Evolutionary conservation across 2,113 vertebrate genomes (phyloP).

Genomic region (Sceloporus tristichus): DNA sequence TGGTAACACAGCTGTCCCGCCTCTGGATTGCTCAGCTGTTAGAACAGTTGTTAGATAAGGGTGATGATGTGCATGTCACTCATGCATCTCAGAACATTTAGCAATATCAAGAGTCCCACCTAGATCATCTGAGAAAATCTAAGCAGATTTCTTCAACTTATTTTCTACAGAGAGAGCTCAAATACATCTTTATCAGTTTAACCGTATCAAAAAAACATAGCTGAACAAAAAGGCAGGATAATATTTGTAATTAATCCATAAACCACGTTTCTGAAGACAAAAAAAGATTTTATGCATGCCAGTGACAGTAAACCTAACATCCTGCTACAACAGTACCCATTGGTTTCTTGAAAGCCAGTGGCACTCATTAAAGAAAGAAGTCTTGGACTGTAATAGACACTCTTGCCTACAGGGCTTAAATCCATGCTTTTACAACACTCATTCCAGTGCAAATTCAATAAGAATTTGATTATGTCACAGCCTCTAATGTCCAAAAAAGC

Average conservation of each 20-base stretch:
- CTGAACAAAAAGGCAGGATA: not conserved
- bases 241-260: not conserved
- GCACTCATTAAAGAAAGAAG: conserved; percentile 5
- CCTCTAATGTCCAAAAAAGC: not conserved
- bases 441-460: not conserved
- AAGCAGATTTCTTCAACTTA: not conserved
- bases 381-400: conserved; percentile 19
- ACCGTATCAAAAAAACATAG: not conserved
- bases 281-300: not conserved
- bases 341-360: not conserved
- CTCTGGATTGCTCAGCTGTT: no score
- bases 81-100: no score
- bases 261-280: not conserved
- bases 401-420: conserved; percentile 7
- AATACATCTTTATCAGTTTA: not conserved
- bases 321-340: not conserved
- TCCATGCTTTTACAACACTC: not conserved
- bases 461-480: not conserved
- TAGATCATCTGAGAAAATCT: no score
- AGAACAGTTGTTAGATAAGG: no score
- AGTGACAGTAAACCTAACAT: not conserved
- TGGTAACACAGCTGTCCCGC: no score
- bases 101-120: no score
- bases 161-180: not conserved
- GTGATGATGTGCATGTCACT: no score